phyloP scores from a whole-genome alignment of 2,888 invertebrate genomes.

The Dryocosmus kuriphilus region DNA sequence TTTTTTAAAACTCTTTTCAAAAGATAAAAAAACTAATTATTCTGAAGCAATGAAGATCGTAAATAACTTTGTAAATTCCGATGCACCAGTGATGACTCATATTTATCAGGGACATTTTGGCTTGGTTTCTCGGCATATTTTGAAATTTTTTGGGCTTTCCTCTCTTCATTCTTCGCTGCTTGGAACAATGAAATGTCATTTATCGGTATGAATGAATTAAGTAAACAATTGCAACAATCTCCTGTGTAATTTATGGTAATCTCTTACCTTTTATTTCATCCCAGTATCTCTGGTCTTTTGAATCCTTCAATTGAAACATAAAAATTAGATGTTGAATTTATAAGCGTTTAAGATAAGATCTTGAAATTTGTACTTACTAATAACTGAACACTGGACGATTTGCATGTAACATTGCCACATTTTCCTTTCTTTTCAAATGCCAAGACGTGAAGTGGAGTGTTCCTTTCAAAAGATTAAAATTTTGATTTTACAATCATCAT shows the following conservation, averaged over 20 bases:
- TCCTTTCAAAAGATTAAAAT: not conserved
- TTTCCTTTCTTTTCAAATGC: not conserved
- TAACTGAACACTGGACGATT: not conserved
- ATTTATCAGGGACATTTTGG: not conserved
- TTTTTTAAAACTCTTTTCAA: not conserved
- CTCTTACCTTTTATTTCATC: slow-evolving; percentile 21
- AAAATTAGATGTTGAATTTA: not conserved
- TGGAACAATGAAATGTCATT: slow-evolving; percentile 14
- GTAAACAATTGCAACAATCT: slow-evolving; percentile 12
- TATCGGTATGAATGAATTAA: not conserved
- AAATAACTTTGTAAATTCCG: not conserved
- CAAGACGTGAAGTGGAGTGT: not conserved
- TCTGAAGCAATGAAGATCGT: not conserved
- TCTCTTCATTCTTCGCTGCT: not conserved
- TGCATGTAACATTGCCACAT: not conserved
- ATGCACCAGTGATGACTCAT: not conserved
- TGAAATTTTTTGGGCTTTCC: not conserved
- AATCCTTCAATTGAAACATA: not conserved
- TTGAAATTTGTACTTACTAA: slow-evolving; percentile 15
- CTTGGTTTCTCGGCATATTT: not conserved
- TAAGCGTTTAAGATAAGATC: not conserved
- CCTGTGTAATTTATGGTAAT: slow-evolving; percentile 20
- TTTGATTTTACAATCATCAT: not conserved
- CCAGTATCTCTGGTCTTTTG: not conserved
- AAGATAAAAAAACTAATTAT: not conserved